These are phyloP conservation scores for Pseudomyrmex dendroicus DNA, from an alignment of 1,140 invertebrate genomes.

Conservation along the genomic window DNA sequence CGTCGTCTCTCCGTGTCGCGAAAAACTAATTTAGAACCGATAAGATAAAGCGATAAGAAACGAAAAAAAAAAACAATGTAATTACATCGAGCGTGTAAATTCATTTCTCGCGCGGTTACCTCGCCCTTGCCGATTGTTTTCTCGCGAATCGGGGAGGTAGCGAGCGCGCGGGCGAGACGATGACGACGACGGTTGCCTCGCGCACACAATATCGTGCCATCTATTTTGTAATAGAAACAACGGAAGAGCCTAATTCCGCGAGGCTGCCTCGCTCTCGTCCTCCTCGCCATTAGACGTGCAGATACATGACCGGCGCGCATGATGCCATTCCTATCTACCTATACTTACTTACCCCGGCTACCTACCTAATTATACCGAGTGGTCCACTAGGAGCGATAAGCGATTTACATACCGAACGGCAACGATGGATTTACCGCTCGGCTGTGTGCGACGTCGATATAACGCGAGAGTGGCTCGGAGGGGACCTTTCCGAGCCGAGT, in stretches of 20 bases:
- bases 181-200: constrained; percentile 71
- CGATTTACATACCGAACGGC: constrained; percentile 83
- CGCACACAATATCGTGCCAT: constrained; percentile 79
- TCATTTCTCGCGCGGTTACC: constrained; percentile 18
- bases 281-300: constrained; percentile 73
- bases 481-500: constrained; percentile 21
- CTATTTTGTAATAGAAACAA: constrained; percentile 86
- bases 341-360: constrained; percentile 76
- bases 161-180: not conserved
- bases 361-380: constrained; percentile 83
- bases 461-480: constrained; percentile 21
- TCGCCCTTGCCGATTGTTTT: constrained; percentile 6
- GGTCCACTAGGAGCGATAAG: constrained; percentile 84
- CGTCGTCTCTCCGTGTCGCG: too few species aligned
- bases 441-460: constrained; percentile 65
- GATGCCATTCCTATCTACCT: constrained; percentile 77
- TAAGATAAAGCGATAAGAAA: too few species aligned
- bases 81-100: not conserved
- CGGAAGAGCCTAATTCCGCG: constrained; percentile 85
- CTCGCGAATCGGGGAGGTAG: constrained; percentile 23
- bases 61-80: not conserved
- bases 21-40: too few species aligned
- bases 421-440: constrained; percentile 81
- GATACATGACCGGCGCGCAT: constrained; percentile 68
- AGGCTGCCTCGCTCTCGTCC: constrained; percentile 73